These are phyloP conservation scores for Acanthochromis polyacanthus DNA, from an alignment of 2,113 vertebrate species.

Conservation along the genomic window DNA sequence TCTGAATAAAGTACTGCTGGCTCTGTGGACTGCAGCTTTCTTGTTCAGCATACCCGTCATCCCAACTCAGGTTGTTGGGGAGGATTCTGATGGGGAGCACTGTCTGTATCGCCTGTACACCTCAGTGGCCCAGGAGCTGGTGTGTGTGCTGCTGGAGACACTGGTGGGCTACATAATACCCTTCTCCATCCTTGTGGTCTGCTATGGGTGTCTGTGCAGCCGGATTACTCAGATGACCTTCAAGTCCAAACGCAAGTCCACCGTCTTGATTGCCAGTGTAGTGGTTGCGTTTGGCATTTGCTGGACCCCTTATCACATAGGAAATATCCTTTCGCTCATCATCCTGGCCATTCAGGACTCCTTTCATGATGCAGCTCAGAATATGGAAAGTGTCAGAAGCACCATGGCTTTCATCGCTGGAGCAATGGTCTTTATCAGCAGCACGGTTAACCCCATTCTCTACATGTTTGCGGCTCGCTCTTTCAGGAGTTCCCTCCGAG, in stretches of 20 bases:
- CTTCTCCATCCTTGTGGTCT: slow-evolving; percentile 80
- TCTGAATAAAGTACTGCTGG: slow-evolving; percentile 74
- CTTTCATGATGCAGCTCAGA: neutral
- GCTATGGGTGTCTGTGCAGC: slow-evolving; percentile 83
- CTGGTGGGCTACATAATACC: slow-evolving; percentile 84
- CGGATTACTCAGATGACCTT: slow-evolving; percentile 84
- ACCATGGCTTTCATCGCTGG: slow-evolving; percentile 78
- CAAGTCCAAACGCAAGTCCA: slow-evolving; percentile 83
- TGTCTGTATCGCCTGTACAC: slow-evolving; percentile 75
- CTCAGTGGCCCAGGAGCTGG: slow-evolving; percentile 72
- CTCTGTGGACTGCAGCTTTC: slow-evolving; percentile 77
- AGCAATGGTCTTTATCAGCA: slow-evolving; percentile 85
- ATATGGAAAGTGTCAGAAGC: slow-evolving; percentile 48
- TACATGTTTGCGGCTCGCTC: slow-evolving; percentile 85
- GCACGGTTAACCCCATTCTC: slow-evolving; percentile 84
- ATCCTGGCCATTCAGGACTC: slow-evolving; percentile 46
- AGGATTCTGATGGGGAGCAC: slow-evolving; percentile 39
- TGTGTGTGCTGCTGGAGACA: slow-evolving; percentile 80
- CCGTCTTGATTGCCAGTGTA: slow-evolving; percentile 81
- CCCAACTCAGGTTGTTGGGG: slow-evolving; percentile 71
- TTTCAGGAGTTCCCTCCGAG: slow-evolving; percentile 80
- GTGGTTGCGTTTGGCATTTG: slow-evolving; percentile 83
- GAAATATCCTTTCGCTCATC: slow-evolving; percentile 79
- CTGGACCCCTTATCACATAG: slow-evolving; percentile 85
- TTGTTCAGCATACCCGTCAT: slow-evolving; percentile 82